These are phyloP conservation scores for Romanogobio albipinnatus DNA, from an alignment of 2,113 vertebrate species.

Conservation along the genomic window DNA sequence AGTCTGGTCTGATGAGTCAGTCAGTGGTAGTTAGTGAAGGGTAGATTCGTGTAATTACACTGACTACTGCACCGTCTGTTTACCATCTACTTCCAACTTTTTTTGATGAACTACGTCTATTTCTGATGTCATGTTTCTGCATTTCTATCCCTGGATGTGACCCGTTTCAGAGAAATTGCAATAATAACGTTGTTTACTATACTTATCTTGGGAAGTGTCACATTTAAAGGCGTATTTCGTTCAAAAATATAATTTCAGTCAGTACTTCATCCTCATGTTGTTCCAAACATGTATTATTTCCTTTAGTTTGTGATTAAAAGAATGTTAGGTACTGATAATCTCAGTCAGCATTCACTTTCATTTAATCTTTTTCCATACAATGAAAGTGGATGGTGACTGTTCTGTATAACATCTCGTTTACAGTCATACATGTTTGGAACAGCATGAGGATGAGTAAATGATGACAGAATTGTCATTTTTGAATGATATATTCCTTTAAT, in stretches of 20 bases:
- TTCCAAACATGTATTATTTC: not conserved
- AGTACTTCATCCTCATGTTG: not conserved
- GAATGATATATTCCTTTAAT: not conserved
- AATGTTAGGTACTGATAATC: not conserved
- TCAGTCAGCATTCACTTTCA: not conserved
- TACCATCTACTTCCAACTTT: not conserved
- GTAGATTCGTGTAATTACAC: slow-evolving; percentile 8
- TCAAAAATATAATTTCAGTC: not conserved
- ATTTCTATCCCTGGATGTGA: not conserved
- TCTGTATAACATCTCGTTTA: not conserved
- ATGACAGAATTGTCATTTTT: not conserved
- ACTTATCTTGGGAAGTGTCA: not conserved
- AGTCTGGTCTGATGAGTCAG: slow-evolving; percentile 23
- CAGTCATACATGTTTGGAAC: not conserved
- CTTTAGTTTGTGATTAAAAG: not conserved
- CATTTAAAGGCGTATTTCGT: not conserved
- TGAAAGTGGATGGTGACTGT: not conserved
- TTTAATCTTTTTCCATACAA: not conserved
- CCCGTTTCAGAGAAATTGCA: not conserved
- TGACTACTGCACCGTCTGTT: not conserved
- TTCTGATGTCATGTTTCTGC: not conserved
- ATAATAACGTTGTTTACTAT: not conserved
- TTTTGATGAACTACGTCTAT: not conserved
- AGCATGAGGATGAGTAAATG: slow-evolving; percentile 11
- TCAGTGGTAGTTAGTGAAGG: slow-evolving; percentile 3